These are phyloP conservation scores for Dallia pectoralis DNA, from an alignment of 2,797 vertebrate species.

Conservation along the genomic window DNA sequence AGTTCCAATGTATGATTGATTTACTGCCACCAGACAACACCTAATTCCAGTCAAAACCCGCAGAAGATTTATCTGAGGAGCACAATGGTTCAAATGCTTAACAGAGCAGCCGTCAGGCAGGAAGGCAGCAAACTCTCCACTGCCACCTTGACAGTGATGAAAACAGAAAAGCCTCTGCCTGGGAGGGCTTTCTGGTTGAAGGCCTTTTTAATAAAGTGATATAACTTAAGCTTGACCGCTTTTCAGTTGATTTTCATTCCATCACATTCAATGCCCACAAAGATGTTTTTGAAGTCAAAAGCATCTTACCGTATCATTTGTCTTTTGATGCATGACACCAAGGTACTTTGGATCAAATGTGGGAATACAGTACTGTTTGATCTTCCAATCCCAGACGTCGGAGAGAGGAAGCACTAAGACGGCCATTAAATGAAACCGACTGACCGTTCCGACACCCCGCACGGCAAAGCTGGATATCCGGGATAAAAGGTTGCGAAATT, in stretches of 20 bases:
- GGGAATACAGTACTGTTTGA: constrained; percentile 7
- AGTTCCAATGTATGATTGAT: neutral
- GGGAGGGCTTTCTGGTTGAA: constrained; percentile 1
- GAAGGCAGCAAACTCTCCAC: neutral
- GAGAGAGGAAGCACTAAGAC: constrained; percentile 13
- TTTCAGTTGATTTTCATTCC: constrained; percentile 1
- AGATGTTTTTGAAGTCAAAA: constrained; percentile 16
- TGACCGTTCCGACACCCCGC: constrained; percentile 1
- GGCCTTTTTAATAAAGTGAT: constrained; percentile 11
- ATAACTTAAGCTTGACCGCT: constrained; percentile 8
- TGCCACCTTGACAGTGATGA: neutral
- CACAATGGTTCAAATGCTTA: neutral
- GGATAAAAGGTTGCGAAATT: neutral
- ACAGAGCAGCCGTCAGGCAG: neutral
- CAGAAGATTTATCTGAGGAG: neutral
- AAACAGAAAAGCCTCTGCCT: neutral
- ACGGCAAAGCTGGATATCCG: neutral
- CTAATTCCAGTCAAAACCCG: neutral
- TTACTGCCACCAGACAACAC: constrained; percentile 1
- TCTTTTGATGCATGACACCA: neutral
- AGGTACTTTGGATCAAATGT: constrained; percentile 6
- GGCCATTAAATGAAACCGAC: neutral
- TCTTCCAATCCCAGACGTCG: constrained; percentile 2
- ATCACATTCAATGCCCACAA: constrained; percentile 5
- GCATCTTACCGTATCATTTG: constrained; percentile 4